Conservation (phyloP, 2,797 vertebrate species). For the Fistularia tabacaria region DNA sequence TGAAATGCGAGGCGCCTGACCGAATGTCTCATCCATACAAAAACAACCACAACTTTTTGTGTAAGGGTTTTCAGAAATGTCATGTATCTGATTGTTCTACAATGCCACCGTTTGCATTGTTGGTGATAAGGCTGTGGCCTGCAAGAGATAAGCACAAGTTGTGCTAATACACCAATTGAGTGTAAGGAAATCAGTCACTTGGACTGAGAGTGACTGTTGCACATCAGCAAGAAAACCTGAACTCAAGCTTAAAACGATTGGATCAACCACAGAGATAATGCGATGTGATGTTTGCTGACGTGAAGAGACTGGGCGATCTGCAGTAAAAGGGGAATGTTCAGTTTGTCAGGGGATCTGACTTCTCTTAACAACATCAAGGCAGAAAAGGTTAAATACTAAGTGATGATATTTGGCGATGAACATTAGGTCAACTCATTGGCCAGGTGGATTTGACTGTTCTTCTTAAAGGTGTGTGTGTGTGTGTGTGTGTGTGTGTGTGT, state of each 20-base stretch:
- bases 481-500: too few relatives aligned
- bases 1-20: slow-evolving; percentile 42
- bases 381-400: too few relatives aligned
- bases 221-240: slow-evolving; percentile 1
- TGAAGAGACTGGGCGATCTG: slow-evolving; percentile 4
- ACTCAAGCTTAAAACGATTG: slow-evolving; percentile 3
- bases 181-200: slow-evolving; percentile 4
- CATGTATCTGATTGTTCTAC: slow-evolving; percentile 26
- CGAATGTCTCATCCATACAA: slow-evolving; percentile 30
- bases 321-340: slow-evolving; percentile 2
- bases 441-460: too few relatives aligned
- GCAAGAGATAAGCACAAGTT: slow-evolving; percentile 1
- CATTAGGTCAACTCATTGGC: too few relatives aligned
- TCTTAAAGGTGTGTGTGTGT: too few relatives aligned
- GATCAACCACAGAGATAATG: slow-evolving; percentile 1
- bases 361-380: too few relatives aligned
- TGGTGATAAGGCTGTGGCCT: not conserved
- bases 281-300: not conserved
- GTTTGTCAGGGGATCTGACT: not conserved
- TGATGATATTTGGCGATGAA: too few relatives aligned
- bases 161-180: not conserved
- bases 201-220: too few relatives aligned
- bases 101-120: slow-evolving; percentile 4
- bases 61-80: slow-evolving; percentile 54
- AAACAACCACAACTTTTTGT: slow-evolving; percentile 42